A percentile compares a stretch with the other conserved stretches of the same genome.
Conservation (phyloP, 2,888 invertebrate species). For the Chelonus formosanus region DNA sequence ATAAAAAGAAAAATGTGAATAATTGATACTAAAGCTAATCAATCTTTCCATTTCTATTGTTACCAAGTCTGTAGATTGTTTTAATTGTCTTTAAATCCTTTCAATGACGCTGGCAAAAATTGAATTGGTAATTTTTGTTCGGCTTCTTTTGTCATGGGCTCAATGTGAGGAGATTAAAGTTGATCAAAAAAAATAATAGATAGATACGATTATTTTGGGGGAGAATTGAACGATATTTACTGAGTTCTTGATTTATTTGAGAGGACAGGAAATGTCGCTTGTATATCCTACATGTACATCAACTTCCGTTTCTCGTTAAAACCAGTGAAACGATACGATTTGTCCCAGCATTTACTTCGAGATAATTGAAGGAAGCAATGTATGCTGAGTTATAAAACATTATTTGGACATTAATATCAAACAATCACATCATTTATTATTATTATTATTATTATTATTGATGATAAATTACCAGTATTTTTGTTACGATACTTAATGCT, state of each 20-base stretch:
- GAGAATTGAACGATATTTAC: slow-evolving; percentile 15
- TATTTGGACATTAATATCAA: slow-evolving; percentile 34
- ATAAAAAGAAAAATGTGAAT: no score
- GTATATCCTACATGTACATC: slow-evolving; percentile 26
- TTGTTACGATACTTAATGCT: no score
- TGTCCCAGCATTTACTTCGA: slow-evolving; percentile 27
- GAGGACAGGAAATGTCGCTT: slow-evolving; percentile 16
- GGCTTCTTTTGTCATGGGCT: neutral
- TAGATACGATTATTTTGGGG: slow-evolving; percentile 7
- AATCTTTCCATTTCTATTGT: no score
- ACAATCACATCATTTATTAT: neutral
- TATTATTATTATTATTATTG: neutral
- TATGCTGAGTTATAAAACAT: slow-evolving; percentile 43
- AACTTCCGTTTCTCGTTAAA: slow-evolving; percentile 46
- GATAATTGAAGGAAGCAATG: slow-evolving; percentile 48
- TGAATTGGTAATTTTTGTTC: no score
- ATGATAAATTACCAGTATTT: no score
- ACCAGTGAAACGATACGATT: slow-evolving; percentile 38
- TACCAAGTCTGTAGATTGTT: no score
- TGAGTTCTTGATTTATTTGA: slow-evolving; percentile 23
- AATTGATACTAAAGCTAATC: no score
- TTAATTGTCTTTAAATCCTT: no score
- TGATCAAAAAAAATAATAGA: slow-evolving; percentile 18
- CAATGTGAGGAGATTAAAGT: neutral
- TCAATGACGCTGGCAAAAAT: no score